A percentile compares a stretch with the other conserved stretches of the same genome.
Evolutionary conservation across 2,888 invertebrate genomes (phyloP).

Genomic region (Celastrina argiolus): DNA sequence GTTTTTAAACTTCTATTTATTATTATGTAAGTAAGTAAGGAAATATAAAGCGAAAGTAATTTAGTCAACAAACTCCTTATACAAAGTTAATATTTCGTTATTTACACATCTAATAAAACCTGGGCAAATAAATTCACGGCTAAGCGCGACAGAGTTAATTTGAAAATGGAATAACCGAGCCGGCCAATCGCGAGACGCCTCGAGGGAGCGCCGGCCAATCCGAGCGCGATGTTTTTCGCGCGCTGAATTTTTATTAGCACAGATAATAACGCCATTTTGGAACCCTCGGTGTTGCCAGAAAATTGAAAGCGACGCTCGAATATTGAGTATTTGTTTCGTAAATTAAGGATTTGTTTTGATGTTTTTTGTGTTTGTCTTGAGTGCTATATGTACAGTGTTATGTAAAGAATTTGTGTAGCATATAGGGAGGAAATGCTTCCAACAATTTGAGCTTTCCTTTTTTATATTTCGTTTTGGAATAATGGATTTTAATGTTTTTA

Average conservation of each 20-base stretch:
- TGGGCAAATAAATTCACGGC: conserved; percentile 59
- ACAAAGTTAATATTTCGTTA: conserved; percentile 29
- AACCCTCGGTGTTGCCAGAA: conserved; percentile 52
- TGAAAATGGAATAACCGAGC: conserved; percentile 74
- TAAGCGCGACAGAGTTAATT: conserved; percentile 72
- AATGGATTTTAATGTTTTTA: too few species aligned
- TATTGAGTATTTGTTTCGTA: not conserved
- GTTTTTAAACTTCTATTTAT: not conserved
- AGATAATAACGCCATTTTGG: conserved; percentile 76
- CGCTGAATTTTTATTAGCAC: conserved; percentile 76
- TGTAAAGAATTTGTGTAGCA: too few species aligned
- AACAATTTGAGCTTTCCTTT: too few species aligned
- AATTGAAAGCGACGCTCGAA: conserved; percentile 48
- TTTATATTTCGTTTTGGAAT: too few species aligned
- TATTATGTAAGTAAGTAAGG: not conserved
- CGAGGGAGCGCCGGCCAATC: conserved; percentile 64
- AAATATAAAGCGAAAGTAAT: not conserved
- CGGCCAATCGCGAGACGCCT: conserved; percentile 61
- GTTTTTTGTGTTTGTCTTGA: not conserved
- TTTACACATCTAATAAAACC: conserved; percentile 43
- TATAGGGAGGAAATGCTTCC: too few species aligned
- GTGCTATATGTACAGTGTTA: too few species aligned
- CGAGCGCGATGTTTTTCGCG: conserved; percentile 65
- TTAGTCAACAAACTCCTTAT: not conserved
- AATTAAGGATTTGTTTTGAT: not conserved